A percentile compares a stretch with the other conserved stretches of the same genome.
Evolutionary conservation across 2,113 vertebrate genomes (phyloP).

Genomic region (Varanus komodoensis): DNA sequence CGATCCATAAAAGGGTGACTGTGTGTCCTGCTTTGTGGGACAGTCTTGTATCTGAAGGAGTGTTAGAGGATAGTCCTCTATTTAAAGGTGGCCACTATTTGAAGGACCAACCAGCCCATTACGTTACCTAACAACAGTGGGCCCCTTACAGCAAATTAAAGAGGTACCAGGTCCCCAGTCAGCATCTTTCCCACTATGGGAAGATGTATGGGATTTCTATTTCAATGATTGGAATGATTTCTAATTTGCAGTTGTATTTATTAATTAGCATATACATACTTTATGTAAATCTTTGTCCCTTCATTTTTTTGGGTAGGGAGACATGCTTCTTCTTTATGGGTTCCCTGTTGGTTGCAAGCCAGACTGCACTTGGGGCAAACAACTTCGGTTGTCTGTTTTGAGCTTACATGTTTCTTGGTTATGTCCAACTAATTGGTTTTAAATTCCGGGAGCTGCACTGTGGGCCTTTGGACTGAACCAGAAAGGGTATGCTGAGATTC

Average conservation of each 20-base stretch:
- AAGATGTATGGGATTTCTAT: not conserved
- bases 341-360: not conserved
- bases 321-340: not conserved
- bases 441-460: not conserved
- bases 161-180: not conserved
- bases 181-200: not conserved
- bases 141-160: not conserved
- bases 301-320: not conserved
- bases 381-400: no score
- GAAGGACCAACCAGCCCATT: no score
- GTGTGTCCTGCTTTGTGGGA: no score
- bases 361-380: not conserved
- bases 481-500: not conserved
- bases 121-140: not conserved
- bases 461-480: not conserved
- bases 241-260: no score
- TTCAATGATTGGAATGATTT: no score
- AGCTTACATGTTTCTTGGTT: not conserved
- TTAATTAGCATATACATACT: not conserved
- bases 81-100: no score
- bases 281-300: not conserved
- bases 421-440: not conserved
- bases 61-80: no score
- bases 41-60: no score
- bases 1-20: no score